Base-by-base conservation (phyloP, 1,140 invertebrate species). In the Scaptomyza graminum region DNA sequence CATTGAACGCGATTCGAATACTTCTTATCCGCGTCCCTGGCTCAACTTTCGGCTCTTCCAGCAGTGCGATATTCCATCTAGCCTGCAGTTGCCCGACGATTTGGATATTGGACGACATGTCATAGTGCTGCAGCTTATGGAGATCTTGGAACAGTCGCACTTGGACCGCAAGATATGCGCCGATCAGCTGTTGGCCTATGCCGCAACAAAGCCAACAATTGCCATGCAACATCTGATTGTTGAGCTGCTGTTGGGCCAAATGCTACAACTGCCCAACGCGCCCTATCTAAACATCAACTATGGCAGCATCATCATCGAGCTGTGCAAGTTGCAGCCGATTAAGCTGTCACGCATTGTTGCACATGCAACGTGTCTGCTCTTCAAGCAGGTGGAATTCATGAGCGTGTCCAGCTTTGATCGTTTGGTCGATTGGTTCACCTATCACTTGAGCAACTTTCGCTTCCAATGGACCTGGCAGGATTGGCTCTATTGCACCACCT, bases 361-460 rank as follows among this genome's bases (percentile, higher is more conserved):
- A 4, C 98, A 99, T 92, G 98, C 98, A 0, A 98, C 98, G 15
- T 98, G 99, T 92, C 96, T 99, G 79, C 91, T 99, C n/a, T 99
- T 98, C 91, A 95, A 97, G 90, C 94, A 98, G 71, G 95, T 99
- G 89, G 97, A 99, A 85, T 95, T 95, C 5, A 99, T 99, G 98
- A 98, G 98, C 90, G 95, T 97, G 5, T 95, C 96, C 5, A 98
- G 98, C 90, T 97, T 99, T 92, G 98, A 99, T 92, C 95, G 98
- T 77, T 98, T 99, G 92, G 96, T 97, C 1, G 96, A 95, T 91
- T 99, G 99, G 98, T 99, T 99, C 93, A 95, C 97, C 0, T 99
- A 99, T 90, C 98, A 99, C 93, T 93, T 99, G 90, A 99, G 98
- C 90, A 99, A 99, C 93, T 99, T 99, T 90, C 99, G 98, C 97